Base-by-base conservation (phyloP, 2,888 invertebrate species). In the Drosophila pseudotalamancana region DNA sequence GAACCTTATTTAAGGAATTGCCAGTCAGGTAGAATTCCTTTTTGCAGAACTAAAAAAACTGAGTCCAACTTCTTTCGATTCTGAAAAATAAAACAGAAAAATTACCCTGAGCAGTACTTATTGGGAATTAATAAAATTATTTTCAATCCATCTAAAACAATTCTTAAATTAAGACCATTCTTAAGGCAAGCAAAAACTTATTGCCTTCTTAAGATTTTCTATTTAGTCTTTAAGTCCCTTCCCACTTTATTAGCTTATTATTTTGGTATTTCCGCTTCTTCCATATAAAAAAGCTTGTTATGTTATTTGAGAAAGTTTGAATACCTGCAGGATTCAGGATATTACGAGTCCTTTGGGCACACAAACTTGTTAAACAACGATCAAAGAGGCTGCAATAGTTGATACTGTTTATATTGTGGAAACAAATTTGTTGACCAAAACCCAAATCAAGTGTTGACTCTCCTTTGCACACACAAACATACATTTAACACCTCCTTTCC, bases 391-490 rank as follows among this genome's bases (percentile, higher is more conserved):
- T 1, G 29, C 23, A 39, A 46, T 19, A 49, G 50, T 45, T 54
- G 31, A 43, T 27, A 8, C n/a, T 32, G 19, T 16, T 6, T 6
- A 31, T 16, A 37, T 27, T 48, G 60, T 39, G 46, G 6, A 32
- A 23, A 35, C 34, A 59, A 64, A 65, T 70, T 64, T 75, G 65
- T 75, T 74, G 55, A 61, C 65, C 42, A 42, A 56, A n/a, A 27
- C 50, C 35, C 19, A 43, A 74, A 60, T 65, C 60, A 60, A 75
- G 60, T 64, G 59, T 75, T 70, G 65, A 74, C 54, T 49, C 25
- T 29, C 18, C 9, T 27, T 21, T 48, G 39, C 37, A 57, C 42
- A 57, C 9, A 40, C 23, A 35, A 46, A 19, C 50, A 18, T 18
- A 14, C 6, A 27, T 16, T 21, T 18, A 9, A 23, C 35, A 14